Evolutionary conservation across 1,140 invertebrate genomes (phyloP).

Genomic region (Cyrtorhinus lividipennis): DNA sequence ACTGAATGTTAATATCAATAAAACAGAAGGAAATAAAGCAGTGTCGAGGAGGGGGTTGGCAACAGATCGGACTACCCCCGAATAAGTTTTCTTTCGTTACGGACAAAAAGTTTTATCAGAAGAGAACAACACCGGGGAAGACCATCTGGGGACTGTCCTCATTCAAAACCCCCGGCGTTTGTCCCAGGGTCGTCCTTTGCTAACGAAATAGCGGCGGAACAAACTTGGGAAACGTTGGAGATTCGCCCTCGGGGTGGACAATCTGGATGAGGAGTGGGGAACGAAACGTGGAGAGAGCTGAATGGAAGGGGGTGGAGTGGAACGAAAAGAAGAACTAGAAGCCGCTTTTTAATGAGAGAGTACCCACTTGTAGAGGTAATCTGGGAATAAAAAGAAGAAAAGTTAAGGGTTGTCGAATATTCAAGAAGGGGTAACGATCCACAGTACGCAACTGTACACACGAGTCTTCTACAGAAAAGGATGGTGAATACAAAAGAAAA

Average conservation of each 20-base stretch:
- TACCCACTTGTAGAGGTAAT: not conserved
- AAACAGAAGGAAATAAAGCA: not conserved
- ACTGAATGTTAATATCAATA: not conserved
- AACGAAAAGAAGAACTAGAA: no score
- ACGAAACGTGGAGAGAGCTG: not conserved
- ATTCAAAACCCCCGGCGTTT: not conserved
- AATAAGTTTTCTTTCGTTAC: not conserved
- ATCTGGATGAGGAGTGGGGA: not conserved
- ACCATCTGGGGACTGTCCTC: constrained; percentile 3
- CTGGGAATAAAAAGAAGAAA: no score
- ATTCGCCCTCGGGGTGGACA: not conserved
- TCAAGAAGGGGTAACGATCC: no score
- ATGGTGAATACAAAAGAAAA: no score
- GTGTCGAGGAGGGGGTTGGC: not conserved
- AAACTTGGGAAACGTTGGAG: not conserved
- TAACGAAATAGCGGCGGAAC: constrained; percentile 7
- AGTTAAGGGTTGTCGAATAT: no score
- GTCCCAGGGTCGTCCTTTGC: not conserved
- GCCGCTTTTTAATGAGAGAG: not conserved
- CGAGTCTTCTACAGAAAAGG: no score
- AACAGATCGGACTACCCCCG: constrained; percentile 2
- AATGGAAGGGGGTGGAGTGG: no score
- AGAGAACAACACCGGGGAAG: not conserved
- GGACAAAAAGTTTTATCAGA: constrained; percentile 2
- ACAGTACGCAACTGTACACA: no score